A percentile compares a stretch with the other conserved stretches of the same genome.
Evolutionary conservation across 2,113 vertebrate genomes (phyloP).

Genomic region (Empidonax alnorum): DNA sequence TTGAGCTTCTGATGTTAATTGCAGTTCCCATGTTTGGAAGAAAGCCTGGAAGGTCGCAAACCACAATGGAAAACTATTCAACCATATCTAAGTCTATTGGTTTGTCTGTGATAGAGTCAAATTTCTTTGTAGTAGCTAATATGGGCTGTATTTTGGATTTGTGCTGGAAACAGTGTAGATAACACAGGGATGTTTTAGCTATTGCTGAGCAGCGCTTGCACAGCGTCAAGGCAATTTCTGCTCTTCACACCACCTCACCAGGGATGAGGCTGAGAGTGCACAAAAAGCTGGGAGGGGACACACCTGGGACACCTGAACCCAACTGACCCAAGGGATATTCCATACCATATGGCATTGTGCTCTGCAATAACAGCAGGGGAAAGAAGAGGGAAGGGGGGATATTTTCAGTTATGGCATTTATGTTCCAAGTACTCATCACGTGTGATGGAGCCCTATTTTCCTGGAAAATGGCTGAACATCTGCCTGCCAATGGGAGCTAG

Average conservation of each 20-base stretch:
- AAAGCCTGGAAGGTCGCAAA: not conserved
- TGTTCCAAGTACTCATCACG: fast-evolving
- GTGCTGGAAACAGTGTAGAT: not conserved
- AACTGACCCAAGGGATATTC: not conserved
- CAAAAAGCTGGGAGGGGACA: not conserved
- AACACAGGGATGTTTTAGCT: not conserved
- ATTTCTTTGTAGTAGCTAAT: not conserved
- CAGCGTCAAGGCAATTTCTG: not conserved
- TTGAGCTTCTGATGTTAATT: not conserved
- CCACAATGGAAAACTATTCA: not conserved
- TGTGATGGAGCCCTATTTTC: not conserved
- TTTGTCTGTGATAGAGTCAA: not conserved
- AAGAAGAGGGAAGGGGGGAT: not conserved
- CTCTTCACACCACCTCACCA: not conserved
- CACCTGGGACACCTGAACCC: not conserved
- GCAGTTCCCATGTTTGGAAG: not conserved
- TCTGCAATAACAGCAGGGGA: not conserved
- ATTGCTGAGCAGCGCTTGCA: not conserved
- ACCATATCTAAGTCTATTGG: not conserved
- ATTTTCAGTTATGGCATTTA: not conserved
- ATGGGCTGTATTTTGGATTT: not conserved
- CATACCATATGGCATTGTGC: not conserved
- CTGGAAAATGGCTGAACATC: not conserved
- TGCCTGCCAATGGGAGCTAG: fast-evolving
- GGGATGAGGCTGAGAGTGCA: not conserved